Conservation (phyloP, 2,113 vertebrate species). For the Cygnus buccinator region DNA sequence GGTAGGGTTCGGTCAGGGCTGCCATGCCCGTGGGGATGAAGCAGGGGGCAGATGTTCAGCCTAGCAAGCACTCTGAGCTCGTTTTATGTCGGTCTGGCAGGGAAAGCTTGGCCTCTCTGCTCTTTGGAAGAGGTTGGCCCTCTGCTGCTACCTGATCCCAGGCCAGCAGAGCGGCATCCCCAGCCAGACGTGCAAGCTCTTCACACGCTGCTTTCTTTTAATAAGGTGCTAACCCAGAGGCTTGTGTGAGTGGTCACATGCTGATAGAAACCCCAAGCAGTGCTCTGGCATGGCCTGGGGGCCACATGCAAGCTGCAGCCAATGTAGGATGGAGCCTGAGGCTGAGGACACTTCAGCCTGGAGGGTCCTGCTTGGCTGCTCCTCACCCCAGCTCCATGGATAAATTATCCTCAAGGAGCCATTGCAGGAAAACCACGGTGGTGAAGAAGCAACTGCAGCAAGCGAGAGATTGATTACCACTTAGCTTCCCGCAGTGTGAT, state of each 20-base stretch:
- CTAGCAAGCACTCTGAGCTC: neutral
- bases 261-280: neutral
- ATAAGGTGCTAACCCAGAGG: neutral
- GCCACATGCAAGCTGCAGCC: rapidly evolving
- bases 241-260: rapidly evolving
- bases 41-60: rapidly evolving
- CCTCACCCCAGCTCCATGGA: rapidly evolving
- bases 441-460: neutral
- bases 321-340: neutral
- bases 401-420: neutral
- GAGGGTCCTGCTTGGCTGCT: neutral
- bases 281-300: neutral
- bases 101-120: neutral
- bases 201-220: rapidly evolving
- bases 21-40: rapidly evolving
- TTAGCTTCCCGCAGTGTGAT: neutral
- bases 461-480: neutral
- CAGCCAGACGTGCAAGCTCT: neutral
- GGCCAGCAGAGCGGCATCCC: neutral
- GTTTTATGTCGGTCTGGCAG: neutral
- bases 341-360: neutral
- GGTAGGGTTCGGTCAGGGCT: neutral
- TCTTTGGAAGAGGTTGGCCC: neutral
- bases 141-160: neutral
- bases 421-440: neutral